Base-by-base conservation (phyloP, 2,888 invertebrate genomes). In the Harmothoe impar region DNA sequence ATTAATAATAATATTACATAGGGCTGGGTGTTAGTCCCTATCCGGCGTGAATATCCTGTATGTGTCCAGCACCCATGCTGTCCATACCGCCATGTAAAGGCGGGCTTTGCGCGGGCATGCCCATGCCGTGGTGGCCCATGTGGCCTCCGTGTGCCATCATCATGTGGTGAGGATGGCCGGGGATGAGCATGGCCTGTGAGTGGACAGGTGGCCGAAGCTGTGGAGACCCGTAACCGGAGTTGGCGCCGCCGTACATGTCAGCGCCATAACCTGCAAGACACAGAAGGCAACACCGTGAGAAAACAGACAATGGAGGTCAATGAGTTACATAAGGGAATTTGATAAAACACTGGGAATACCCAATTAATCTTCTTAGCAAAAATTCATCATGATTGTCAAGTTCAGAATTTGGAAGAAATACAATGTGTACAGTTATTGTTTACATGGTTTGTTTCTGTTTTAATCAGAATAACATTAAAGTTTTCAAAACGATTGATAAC, bases 131-230 rank as follows among this genome's bases (percentile, higher is more conserved):
- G 92, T 95, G 96, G 88, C 95, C 95, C 95, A 95, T 95, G 91
- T 93, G 93, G 93, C 94, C 93, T 72, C 92, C 93, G 5, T 95
- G 94, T 51, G 95, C 96, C 52, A 95, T 96, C 96, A 96, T 96
- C 96, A 96, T 96, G 92, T 96, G 95, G 93, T 96, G 96, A 0
- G 96, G 96, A 92, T 96, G 96, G 77, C 96, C 96, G 0, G 96
- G 96, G 89, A 96, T 95, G 91, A 96, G 95, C 96, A 96, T 96
- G 92, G 96, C 95, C 94, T 96, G 96, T 88, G 96, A 96, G 93
- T 96, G 96, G 72, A 96, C 96, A n/a, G 96, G 96, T 31, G 95
- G 94, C 85, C 96, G 95, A 91, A 96, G 94, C 93, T 96, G 96
- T 89, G 96, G 95, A 95, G 96, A 96, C 54, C 95, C 94, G 94